Percentiles rank a stretch among this genome's conserved stretches.
Evolutionary conservation across 2,888 invertebrate species (phyloP).

Genomic region (Nebria brevicollis): DNA sequence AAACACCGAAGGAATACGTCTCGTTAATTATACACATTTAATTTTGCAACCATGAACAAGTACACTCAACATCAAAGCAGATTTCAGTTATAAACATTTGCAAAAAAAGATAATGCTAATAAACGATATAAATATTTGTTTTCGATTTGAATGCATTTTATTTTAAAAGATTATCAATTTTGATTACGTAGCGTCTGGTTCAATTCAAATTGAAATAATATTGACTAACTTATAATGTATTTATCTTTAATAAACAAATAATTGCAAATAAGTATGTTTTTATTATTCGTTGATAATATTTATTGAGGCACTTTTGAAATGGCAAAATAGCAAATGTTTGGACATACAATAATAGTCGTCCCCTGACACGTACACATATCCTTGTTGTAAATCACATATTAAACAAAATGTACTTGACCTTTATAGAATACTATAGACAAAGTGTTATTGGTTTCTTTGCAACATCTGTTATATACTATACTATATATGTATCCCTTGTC

Average conservation of each 20-base stretch:
- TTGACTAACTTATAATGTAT: background rate
- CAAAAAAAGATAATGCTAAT: too few species aligned
- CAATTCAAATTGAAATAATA: background rate
- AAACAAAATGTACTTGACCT: conserved; percentile 61
- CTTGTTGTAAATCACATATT: conserved; percentile 44
- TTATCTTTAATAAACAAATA: background rate
- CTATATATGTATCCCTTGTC: conserved; percentile 7
- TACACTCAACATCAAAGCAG: too few species aligned
- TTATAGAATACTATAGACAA: conserved; percentile 58
- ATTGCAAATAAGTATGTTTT: background rate
- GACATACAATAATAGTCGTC: too few species aligned
- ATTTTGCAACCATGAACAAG: too few species aligned
- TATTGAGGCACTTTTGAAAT: too few species aligned
- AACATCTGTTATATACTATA: conserved; percentile 24
- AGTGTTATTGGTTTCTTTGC: conserved; percentile 55
- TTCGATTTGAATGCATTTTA: background rate
- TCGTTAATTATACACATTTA: too few species aligned
- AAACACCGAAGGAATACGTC: too few species aligned
- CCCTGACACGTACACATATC: background rate
- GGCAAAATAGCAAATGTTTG: too few species aligned
- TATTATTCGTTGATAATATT: background rate
- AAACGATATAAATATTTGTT: background rate
- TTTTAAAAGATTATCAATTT: background rate
- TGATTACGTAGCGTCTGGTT: background rate
- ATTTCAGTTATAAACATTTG: too few species aligned